Conservation (phyloP, 2,888 invertebrate species). For the Lathronympha strigana region DNA sequence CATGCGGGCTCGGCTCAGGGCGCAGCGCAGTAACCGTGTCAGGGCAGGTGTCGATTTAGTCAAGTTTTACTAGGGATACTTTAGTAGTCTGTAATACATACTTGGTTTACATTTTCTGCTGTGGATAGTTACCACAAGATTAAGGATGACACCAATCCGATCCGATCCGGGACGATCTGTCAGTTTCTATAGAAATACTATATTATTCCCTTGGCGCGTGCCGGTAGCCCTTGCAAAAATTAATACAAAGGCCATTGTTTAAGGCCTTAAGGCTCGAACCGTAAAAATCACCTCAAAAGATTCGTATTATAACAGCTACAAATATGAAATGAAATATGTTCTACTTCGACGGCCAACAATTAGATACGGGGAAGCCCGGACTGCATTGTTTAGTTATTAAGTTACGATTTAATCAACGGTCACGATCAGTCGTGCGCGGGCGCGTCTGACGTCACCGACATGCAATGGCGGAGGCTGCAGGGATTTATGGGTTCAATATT, state of each 20-base stretch:
- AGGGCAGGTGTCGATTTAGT: neutral
- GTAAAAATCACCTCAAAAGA: no score
- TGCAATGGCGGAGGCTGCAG: neutral
- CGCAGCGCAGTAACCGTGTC: conserved; percentile 3
- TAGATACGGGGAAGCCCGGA: neutral
- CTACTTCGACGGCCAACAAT: neutral
- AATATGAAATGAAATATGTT: neutral
- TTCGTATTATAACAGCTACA: neutral
- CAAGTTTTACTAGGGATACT: no score
- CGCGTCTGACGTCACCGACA: conserved; percentile 4
- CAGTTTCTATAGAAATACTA: no score
- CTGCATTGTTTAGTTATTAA: conserved; percentile 1
- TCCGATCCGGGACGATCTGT: no score
- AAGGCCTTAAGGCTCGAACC: neutral
- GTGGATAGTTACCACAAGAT: no score
- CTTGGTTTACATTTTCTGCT: no score
- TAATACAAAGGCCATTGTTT: no score
- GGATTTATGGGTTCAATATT: neutral
- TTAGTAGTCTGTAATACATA: no score
- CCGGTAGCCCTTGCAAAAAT: no score
- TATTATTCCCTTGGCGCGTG: no score
- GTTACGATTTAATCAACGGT: neutral
- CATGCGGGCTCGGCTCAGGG: conserved; percentile 20
- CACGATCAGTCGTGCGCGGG: conserved; percentile 10
- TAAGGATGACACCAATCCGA: no score